Evolutionary conservation across 2,113 vertebrate species (phyloP), one percentile per base, ranked within the genome.

Genomic region (Crocuta crocuta): DNA sequence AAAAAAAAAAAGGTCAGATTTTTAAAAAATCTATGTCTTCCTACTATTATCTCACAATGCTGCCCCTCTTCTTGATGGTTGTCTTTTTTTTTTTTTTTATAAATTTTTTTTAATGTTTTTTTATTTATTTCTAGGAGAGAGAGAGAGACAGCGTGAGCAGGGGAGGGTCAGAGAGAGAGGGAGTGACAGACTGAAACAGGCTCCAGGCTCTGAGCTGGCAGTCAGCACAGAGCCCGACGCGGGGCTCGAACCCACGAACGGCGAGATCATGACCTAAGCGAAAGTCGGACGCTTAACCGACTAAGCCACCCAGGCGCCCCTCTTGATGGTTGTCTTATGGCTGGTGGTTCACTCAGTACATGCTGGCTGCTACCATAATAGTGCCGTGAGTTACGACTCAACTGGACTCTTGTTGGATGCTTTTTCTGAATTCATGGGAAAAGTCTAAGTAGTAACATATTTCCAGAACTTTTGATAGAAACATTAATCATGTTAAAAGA

Each of bases 401-500:
- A 7, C 39, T 35, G 19, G 23, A 43, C 35, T 84, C 33, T 58
- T 31, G 2, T 33, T 71, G 7, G 31, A 26, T 84, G 23, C 13
- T 21, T 48, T 58, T 92, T 68, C 74, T 55, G 84, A 91, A 33
- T 76, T 95, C 55, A 84, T 12, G 23, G 55, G 63, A 26, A 19
- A 88, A 8, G 2, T 76, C 80, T 97, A 95, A 89, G 35, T 66
- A 94, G 63, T 50, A 95, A 53, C 28, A 45, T 45, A 63, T 39
- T 96, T 94, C 50, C 19, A 81, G 71, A 88, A 39, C 1, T 53
- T 87, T 89, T 74, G 90, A 76, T 68, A 55, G 58, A 4, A 58
- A 74, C 50, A 76, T 80, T 82, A 70, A 80, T 93, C 79, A 71
- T 45, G 26, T 84, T 94, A 82, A 79, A 90, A 94, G 35, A 58